Conservation (phyloP, 2,888 invertebrate species). For the Tenthredo amoena region DNA sequence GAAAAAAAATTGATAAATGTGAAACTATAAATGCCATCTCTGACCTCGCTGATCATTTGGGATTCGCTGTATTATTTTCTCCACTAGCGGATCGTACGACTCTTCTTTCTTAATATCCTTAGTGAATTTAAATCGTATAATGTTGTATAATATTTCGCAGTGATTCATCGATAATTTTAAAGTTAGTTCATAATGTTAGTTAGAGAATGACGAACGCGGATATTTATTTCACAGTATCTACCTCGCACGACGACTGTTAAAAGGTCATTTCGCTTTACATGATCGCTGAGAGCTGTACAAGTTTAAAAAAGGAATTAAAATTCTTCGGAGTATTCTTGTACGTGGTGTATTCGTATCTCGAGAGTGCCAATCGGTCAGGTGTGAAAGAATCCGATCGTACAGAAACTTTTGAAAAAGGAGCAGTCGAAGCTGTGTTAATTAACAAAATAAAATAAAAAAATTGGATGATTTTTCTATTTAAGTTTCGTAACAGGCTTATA, state of each 20-base stretch:
- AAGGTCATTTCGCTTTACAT: constrained; percentile 26
- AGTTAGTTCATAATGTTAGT: not conserved
- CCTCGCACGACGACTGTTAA: not conserved
- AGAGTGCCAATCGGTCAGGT: constrained; percentile 4
- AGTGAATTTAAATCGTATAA: not conserved
- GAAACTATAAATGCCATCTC: not conserved
- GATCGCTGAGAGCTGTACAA: not conserved
- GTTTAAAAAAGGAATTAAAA: constrained; percentile 19
- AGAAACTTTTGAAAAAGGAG: not conserved
- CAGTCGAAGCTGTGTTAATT: not conserved
- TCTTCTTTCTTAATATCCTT: not conserved
- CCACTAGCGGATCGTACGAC: not conserved
- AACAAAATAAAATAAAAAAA: constrained; percentile 4
- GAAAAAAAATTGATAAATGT: not conserved
- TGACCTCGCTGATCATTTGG: not conserved
- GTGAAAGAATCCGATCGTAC: constrained; percentile 27
- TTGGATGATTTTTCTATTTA: not conserved
- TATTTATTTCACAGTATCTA: constrained; percentile 7
- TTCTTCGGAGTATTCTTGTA: not conserved
- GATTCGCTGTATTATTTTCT: not conserved
- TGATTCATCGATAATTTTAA: constrained; percentile 28
- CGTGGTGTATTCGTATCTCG: not conserved
- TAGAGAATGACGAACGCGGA: constrained; percentile 21
- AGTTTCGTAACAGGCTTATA: constrained; percentile 5
- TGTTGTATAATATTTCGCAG: constrained; percentile 4